These are phyloP conservation scores for Cephus spinipes DNA, from an alignment of 2,888 invertebrate genomes.

Conservation along the genomic window DNA sequence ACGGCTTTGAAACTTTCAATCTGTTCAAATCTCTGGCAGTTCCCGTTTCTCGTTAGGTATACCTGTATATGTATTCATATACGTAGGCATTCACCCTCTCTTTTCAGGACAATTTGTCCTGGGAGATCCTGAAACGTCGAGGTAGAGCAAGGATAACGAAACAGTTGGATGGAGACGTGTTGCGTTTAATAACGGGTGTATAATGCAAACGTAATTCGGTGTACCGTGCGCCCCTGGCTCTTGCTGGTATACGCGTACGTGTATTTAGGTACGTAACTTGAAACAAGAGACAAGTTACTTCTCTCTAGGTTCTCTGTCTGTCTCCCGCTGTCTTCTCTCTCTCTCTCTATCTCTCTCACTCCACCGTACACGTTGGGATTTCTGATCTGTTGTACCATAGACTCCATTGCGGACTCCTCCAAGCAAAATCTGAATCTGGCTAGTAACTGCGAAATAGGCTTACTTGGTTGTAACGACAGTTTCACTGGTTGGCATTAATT, in stretches of 20 bases:
- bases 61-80: not conserved
- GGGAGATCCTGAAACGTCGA: not conserved
- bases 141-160: not conserved
- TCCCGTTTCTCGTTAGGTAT: not conserved
- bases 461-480: not conserved
- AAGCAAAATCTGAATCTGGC: not conserved
- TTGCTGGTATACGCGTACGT: not conserved
- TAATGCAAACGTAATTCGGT: slow-evolving; percentile 6
- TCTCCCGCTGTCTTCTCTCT: slow-evolving; percentile 13
- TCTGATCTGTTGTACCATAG: not conserved
- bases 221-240: not conserved
- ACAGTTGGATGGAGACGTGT: slow-evolving; percentile 7
- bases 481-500: not conserved
- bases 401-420: not conserved
- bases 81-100: not conserved
- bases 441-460: not conserved
- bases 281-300: not conserved
- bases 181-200: slow-evolving; percentile 3
- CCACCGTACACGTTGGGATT: slow-evolving; percentile 4
- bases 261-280: not conserved
- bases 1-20: not conserved
- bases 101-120: not conserved
- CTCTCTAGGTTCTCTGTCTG: not conserved
- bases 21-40: not conserved
- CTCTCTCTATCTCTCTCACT: slow-evolving; percentile 1